phyloP scores from a whole-genome alignment of 2,888 invertebrate species.

The Cremastinae sp. region DNA sequence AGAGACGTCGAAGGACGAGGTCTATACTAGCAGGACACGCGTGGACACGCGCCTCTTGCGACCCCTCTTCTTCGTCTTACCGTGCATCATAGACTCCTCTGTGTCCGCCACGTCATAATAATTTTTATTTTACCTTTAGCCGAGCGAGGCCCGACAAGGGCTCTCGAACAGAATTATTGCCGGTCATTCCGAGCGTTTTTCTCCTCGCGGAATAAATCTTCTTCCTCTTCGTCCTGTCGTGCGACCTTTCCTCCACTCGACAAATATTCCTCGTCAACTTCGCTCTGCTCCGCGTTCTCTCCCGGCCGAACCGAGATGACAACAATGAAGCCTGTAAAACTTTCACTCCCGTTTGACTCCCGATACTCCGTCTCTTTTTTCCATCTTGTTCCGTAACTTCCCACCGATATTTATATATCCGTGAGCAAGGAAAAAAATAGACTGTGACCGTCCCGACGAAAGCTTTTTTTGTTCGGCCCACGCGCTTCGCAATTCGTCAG shows the following conservation, averaged over 20 bases:
- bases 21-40: slow-evolving; percentile 65
- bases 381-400: slow-evolving; percentile 29
- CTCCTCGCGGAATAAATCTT: slow-evolving; percentile 38
- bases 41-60: slow-evolving; percentile 64
- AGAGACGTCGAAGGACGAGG: slow-evolving; percentile 45
- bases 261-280: no score
- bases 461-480: slow-evolving; percentile 39
- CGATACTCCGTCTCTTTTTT: slow-evolving; percentile 29
- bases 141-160: slow-evolving; percentile 38
- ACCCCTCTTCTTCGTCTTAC: slow-evolving; percentile 30
- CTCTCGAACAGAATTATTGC: slow-evolving; percentile 65
- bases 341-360: slow-evolving; percentile 59
- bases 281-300: slow-evolving; percentile 21
- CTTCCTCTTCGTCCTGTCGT: slow-evolving; percentile 1
- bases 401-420: slow-evolving; percentile 44
- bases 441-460: slow-evolving; percentile 43
- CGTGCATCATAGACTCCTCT: neutral
- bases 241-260: no score
- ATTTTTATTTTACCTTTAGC: slow-evolving; percentile 64
- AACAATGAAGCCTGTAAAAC: slow-evolving; percentile 67
- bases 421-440: slow-evolving; percentile 28
- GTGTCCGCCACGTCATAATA: slow-evolving; percentile 53
- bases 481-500: slow-evolving; percentile 52
- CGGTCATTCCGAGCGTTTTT: slow-evolving; percentile 47
- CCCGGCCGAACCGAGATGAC: slow-evolving; percentile 37